Evolutionary conservation across 2,113 vertebrate genomes (phyloP).

Genomic region (Sarotherodon lohbergeri): DNA sequence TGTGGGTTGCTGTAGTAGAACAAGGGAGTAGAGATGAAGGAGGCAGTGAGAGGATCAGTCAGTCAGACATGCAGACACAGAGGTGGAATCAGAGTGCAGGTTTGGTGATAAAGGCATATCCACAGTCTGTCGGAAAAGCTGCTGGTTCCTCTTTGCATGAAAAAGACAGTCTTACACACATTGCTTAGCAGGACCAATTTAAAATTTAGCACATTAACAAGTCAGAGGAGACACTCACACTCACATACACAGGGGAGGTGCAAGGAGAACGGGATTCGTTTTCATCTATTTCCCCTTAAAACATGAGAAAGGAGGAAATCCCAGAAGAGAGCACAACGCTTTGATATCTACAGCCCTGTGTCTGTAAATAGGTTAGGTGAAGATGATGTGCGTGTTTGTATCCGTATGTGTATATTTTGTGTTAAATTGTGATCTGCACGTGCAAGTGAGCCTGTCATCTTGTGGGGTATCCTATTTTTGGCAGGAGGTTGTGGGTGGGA

Average conservation of each 20-base stretch:
- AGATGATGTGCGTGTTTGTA: background rate
- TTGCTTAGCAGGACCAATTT: slow-evolving; percentile 48
- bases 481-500: background rate
- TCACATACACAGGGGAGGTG: slow-evolving; percentile 19
- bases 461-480: slow-evolving; percentile 24
- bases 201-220: slow-evolving; percentile 64
- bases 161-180: slow-evolving; percentile 23
- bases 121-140: slow-evolving; percentile 43
- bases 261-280: slow-evolving; percentile 36
- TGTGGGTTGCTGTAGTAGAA: background rate
- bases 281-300: slow-evolving; percentile 59
- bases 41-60: background rate
- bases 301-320: slow-evolving; percentile 61
- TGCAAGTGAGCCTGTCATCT: slow-evolving; percentile 9
- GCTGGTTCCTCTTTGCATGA: slow-evolving; percentile 20
- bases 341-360: slow-evolving; percentile 58
- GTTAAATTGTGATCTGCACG: slow-evolving; percentile 8
- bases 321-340: slow-evolving; percentile 34
- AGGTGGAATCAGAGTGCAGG: background rate
- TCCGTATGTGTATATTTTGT: background rate
- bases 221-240: slow-evolving; percentile 4
- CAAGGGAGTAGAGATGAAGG: background rate
- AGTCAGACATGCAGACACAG: background rate
- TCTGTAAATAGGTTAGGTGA: slow-evolving; percentile 66
- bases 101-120: slow-evolving; percentile 55